These are phyloP conservation scores for Dugesia japonica DNA, from an alignment of 2,888 invertebrate genomes.

Conservation along the genomic window DNA sequence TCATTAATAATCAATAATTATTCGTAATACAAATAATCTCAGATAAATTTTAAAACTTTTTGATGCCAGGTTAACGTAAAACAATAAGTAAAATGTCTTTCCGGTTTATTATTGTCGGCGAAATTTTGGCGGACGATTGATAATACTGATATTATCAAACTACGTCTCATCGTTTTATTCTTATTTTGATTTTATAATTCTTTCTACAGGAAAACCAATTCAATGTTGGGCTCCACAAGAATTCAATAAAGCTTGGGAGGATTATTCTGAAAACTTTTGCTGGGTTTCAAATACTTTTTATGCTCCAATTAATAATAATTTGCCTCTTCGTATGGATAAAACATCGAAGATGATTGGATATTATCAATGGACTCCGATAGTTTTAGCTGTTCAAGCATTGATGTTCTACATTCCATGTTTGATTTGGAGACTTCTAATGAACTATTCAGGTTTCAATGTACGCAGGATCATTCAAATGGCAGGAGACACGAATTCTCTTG, in stretches of 20 bases:
- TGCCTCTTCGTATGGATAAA: neutral
- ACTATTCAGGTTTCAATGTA: constrained; percentile 50
- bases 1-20: no score
- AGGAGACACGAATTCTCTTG: constrained; percentile 37
- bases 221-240: constrained; percentile 16
- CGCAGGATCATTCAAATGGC: constrained; percentile 42
- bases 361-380: constrained; percentile 49
- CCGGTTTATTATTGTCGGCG: no score
- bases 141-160: no score
- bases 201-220: neutral
- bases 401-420: constrained; percentile 50
- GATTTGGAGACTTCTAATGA: constrained; percentile 49
- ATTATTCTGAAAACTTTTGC: constrained; percentile 20
- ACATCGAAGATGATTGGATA: constrained; percentile 37
- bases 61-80: no score
- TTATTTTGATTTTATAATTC: no score
- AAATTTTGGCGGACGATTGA: no score
- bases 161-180: no score
- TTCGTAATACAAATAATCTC: no score
- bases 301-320: constrained; percentile 1
- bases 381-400: constrained; percentile 49
- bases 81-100: no score
- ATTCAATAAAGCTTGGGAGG: constrained; percentile 1
- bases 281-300: neutral
- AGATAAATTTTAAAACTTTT: no score